Base-by-base conservation (phyloP, 2,888 invertebrate genomes). In the Clepsis dumicolana region DNA sequence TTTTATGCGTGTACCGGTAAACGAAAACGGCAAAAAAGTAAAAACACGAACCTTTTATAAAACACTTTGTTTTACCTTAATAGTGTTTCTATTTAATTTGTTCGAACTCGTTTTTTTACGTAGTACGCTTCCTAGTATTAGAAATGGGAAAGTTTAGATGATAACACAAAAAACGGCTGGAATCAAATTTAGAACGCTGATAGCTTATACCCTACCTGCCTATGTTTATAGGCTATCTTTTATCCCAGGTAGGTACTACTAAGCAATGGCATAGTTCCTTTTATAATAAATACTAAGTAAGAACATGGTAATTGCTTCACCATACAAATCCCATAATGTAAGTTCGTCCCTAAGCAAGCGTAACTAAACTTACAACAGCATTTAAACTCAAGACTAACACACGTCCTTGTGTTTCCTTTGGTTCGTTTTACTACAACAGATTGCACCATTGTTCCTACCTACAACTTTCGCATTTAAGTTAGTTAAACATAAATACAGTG, bases 1-100 rank as follows among this genome's bases (percentile, higher is more conserved):
- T 52, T 68, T 68, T 68, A 68, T 64, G 63, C 29, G 44, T 64
- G 68, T 59, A 25, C 8, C 48, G 12, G 48, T 62, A 66, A 62
- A 62, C 68, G 63, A 59, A 64, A 62, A 68, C 59, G 52, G 59
- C 41, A 52, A 41, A 35, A 44, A 64, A 63, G 64, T 64, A 68
- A 68, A 66, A 62, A 62, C 54, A 52, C 63, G 14, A 44, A 21
- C 24, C 32, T 24, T n/a, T 32, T 63, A 64, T 41, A 63, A 64
- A 59, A 18, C 57, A 63, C 52, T 64, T 68, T 68, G 29, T 59
- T 68, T 57, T 4, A 64, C 63, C 52, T 59, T 52, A 59, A 67
- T 38, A 44, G 14, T 29, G n/a, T 62, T 50, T 18, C 18, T 56
- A 41, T 18, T 57, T 48, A 24, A 24, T 48, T 24, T 27, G 27